Evolutionary conservation across 2,113 vertebrate species (phyloP).

Genomic region (human): GRCh38 chr13:103327501-103328000

Average conservation of each 20-base stretch:
- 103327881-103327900: not conserved
- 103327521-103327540: not conserved
- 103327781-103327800: not conserved
- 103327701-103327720: not conserved
- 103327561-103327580: not conserved
- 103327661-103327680: not conserved
- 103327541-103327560: not conserved
- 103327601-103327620: not conserved
- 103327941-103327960: conserved; percentile 37
- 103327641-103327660: not conserved
- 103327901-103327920: not conserved
- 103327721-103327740: not conserved
- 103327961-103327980: conserved; percentile 53
- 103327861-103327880: not conserved
- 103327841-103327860: not conserved
- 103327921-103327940: not conserved
- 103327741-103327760: not conserved
- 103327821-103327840: not conserved
- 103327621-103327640: not conserved
- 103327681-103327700: not conserved
- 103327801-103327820: not conserved
- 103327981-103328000: not conserved
- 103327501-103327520: not conserved
- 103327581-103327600: not conserved
- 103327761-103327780: not conserved